Evolutionary conservation across 2,888 invertebrate genomes (phyloP), one percentile per base, ranked within the genome.

Genomic region (Sphecodes monilicornis): DNA sequence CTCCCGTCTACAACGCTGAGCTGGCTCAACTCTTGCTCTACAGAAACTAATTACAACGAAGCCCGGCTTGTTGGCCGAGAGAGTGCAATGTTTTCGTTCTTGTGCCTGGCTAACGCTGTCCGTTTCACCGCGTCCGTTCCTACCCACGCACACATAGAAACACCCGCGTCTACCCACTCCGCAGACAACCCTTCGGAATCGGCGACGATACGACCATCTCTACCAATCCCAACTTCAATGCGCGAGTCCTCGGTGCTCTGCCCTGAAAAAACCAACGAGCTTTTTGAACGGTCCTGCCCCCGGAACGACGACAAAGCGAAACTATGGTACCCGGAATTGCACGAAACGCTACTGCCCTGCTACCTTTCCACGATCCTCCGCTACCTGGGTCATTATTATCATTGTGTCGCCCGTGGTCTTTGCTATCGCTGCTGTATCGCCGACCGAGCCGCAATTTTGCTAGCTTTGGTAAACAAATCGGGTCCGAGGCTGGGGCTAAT

Each of bases 31-130:
- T 89, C 90, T 88, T 90, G 90, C 85, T 88, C 89, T 85, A 86
- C 90, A 91, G 91, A 90, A 91, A 91, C 92, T 92, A 92, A 92
- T 93, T 93, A 92, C 91, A 92, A 91, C 91, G 91, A 89, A 90
- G 86, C 90, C 82, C 79, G 90, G 89, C 90, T 91, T 89, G 92
- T 91, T 91, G 91, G 87, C 85, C 85, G 85, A 88, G 85, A 86
- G 87, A 88, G 90, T 90, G 91, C 91, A 90, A 92, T 92, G 91
- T 91, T 92, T 91, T 92, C 91, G 91, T 90, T 91, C 89, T 90
- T 89, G 85, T 80, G 83, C 86, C 80, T 88, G 60, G 80, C 73
- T 87, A n/a, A 82, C 84, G 79, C 82, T 82, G 84, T 86, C 76
- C 80, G 84, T 86, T 88, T 86, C 80, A 77, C 84, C 85, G 66